Evolutionary conservation across 2,888 invertebrate species (phyloP).

Genomic region (Trissolcus brochymenae): DNA sequence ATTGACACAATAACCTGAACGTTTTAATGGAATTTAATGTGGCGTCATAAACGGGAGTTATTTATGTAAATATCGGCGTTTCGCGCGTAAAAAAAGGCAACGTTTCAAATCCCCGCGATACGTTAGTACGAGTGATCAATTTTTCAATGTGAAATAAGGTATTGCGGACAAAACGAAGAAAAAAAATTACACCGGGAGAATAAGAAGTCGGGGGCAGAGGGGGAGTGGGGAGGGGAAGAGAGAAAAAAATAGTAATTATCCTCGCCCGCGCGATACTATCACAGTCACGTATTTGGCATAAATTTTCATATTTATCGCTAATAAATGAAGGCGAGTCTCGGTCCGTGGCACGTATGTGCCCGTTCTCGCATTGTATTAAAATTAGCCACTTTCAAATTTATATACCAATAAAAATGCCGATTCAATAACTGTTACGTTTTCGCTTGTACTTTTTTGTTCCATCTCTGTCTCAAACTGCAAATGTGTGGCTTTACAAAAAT

Average conservation of each 20-base stretch:
- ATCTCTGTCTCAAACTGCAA: not conserved
- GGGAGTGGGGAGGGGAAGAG: not conserved
- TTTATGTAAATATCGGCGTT: slow-evolving; percentile 29
- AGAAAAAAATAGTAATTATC: slow-evolving; percentile 48
- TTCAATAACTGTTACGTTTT: slow-evolving; percentile 29
- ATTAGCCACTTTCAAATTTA: slow-evolving; percentile 57
- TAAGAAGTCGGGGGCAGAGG: no score
- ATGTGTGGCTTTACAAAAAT: not conserved
- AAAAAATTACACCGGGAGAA: not conserved
- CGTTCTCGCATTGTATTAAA: slow-evolving; percentile 54
- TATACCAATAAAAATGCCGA: slow-evolving; percentile 51
- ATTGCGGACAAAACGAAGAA: slow-evolving; percentile 29
- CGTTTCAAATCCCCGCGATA: slow-evolving; percentile 19
- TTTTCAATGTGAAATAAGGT: slow-evolving; percentile 45
- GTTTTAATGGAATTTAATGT: slow-evolving; percentile 36
- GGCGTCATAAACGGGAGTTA: slow-evolving; percentile 42
- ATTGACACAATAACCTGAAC: slow-evolving; percentile 22
- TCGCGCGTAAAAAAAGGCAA: slow-evolving; percentile 26
- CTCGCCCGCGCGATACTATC: slow-evolving; percentile 45
- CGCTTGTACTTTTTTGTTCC: not conserved
- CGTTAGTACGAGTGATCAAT: slow-evolving; percentile 30
- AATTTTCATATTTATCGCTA: slow-evolving; percentile 57
- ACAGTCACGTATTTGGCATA: slow-evolving; percentile 58
- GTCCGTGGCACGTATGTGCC: slow-evolving; percentile 54
- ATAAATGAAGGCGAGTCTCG: slow-evolving; percentile 54